Evolutionary conservation across 2,113 vertebrate genomes (phyloP), one percentile per base, ranked within the genome.

Genomic region (Peucedramus taeniatus): DNA sequence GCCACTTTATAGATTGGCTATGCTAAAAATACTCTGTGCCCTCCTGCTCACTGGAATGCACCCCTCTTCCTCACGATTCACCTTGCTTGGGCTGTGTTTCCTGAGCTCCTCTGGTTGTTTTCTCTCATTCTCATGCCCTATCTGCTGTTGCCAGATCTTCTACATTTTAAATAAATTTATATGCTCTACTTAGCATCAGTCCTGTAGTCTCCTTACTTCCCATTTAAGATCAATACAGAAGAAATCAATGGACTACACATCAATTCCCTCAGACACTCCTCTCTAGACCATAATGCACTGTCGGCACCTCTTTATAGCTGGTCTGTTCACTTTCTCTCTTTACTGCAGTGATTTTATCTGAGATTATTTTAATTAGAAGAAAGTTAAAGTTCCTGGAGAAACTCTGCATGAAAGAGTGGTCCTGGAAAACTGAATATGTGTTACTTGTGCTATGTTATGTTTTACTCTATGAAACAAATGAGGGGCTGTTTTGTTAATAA

Each of bases 51-150:
- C 69, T 40, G 51, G 45, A 70, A 49, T 2, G 7, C 27, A 31
- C 4, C 6, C 31, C 65, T 2, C 1, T 35, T 78, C 45, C 42
- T 74, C 81, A 69, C 0, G 1, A 45, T 53, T 72, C 37, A 69
- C 44, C 50, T 84, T 65, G 9, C 44, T 71, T 33, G 3, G 13
- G 19, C 27, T 69, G 30, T 59, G 27, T 49, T 65, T 82, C 54
- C 61, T 69, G 54, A 69, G 31, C 17, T 75, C 45, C 53, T 47
- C 20, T 26, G 23, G 11, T 35, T 81, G 35, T 42, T 79, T 87
- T 75, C 69, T 85, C 26, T 57, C 54, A 30, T 21, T 35, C 9
- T 37, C 37, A 26, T 49, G 24, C 40, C 56, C 59, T 59, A 84
- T 54, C 24, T 74, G 37, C 11, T 61, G 17, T 65, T 45, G 21